Percentiles rank a stretch among this genome's conserved stretches.
These are phyloP conservation scores for Spodoptera exigua DNA, from an alignment of 2,888 invertebrate species.

Conservation along the genomic window DNA sequence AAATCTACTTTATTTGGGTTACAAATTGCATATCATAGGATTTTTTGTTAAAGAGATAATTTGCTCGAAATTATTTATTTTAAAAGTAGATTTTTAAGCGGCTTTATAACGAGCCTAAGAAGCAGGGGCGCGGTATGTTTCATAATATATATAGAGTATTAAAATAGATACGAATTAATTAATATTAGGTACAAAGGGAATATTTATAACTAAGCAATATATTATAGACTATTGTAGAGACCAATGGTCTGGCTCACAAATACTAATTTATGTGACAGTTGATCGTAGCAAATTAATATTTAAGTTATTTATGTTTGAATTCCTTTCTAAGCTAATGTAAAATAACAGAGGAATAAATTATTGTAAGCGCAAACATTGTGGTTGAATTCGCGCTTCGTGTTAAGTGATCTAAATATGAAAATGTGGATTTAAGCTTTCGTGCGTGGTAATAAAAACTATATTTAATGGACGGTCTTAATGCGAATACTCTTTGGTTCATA, in stretches of 20 bases:
- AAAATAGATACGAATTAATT: conserved; percentile 34
- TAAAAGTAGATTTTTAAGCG: conserved; percentile 25
- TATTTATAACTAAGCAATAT: conserved; percentile 35
- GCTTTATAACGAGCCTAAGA: conserved; percentile 19
- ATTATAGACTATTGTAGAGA: conserved; percentile 34
- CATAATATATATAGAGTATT: too few relatives aligned
- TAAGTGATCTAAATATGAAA: conserved; percentile 27
- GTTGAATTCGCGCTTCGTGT: conserved; percentile 26
- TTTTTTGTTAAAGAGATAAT: conserved; percentile 49
- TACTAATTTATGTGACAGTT: conserved; percentile 51
- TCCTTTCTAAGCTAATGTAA: conserved; percentile 29
- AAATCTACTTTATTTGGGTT: conserved; percentile 72
- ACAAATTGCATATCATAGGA: conserved; percentile 65
- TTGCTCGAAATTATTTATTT: conserved; percentile 42
- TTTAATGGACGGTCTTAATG: too few relatives aligned
- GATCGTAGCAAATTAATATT: conserved; percentile 50
- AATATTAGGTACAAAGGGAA: conserved; percentile 34
- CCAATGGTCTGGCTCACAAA: conserved; percentile 38
- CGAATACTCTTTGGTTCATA: too few relatives aligned
- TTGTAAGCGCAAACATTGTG: conserved; percentile 25
- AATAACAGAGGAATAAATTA: conserved; percentile 43
- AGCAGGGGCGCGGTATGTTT: too few relatives aligned
- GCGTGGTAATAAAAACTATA: too few relatives aligned
- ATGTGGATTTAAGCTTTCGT: conserved; percentile 1
- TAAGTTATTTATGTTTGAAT: conserved; percentile 41